These are phyloP conservation scores for Valencia hispanica DNA, from an alignment of 2,797 vertebrate genomes.

Conservation along the genomic window DNA sequence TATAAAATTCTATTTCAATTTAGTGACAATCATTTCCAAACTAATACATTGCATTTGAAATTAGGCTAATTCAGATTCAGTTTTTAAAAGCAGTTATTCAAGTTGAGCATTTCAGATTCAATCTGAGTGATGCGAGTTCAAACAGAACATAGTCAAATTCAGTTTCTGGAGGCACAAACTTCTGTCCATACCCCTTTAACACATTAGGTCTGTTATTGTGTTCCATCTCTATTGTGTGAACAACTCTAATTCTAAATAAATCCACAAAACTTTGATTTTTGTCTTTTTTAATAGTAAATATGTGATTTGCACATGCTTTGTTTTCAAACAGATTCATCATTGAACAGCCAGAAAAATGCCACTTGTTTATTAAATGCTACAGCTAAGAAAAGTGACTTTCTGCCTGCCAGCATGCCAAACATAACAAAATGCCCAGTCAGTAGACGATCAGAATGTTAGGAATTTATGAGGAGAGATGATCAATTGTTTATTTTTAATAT, in stretches of 20 bases:
- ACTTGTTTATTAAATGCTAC: background rate
- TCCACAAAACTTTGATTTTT: background rate
- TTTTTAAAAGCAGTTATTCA: too few species aligned
- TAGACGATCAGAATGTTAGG: constrained; percentile 70
- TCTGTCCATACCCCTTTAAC: background rate
- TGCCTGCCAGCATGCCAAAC: constrained; percentile 65
- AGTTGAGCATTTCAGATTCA: too few species aligned
- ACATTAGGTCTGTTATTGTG: background rate
- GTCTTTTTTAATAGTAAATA: background rate
- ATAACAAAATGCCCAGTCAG: constrained; percentile 70
- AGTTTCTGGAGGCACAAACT: too few species aligned
- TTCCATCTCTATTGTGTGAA: background rate
- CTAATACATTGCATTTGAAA: too few species aligned
- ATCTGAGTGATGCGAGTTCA: too few species aligned
- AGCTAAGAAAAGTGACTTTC: constrained; percentile 9
- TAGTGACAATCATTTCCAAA: too few species aligned
- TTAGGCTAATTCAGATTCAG: too few species aligned
- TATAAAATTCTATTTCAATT: too few species aligned
- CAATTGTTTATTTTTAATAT: constrained; percentile 82
- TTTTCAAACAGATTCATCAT: constrained; percentile 13
- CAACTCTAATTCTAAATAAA: background rate
- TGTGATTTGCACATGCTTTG: background rate
- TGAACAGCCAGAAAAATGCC: constrained; percentile 19
- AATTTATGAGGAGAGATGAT: constrained; percentile 79
- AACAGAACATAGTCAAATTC: too few species aligned